These are phyloP conservation scores for Callaeas wilsoni DNA, from an alignment of 2,113 vertebrate species.

Conservation along the genomic window DNA sequence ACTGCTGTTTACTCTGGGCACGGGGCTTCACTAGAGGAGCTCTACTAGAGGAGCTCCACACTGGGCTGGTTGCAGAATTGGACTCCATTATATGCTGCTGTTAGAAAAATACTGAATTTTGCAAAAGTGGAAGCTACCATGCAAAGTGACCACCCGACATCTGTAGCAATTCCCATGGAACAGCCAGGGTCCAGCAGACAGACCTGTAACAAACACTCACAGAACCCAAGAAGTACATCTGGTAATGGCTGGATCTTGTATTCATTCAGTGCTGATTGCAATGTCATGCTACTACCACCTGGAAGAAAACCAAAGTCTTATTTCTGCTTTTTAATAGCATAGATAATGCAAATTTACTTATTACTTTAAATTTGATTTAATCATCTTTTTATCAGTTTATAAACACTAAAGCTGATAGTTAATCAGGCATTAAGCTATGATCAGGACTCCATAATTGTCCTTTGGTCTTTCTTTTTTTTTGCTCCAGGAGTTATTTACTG, in stretches of 20 bases:
- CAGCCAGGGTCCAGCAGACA: neutral
- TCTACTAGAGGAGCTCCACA: neutral
- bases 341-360: neutral
- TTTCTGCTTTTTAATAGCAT: neutral
- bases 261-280: neutral
- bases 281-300: neutral
- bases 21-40: neutral
- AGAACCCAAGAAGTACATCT: neutral
- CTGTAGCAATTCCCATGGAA: neutral
- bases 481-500: neutral
- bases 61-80: neutral
- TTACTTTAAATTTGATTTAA: neutral
- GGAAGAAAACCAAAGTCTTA: neutral
- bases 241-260: neutral
- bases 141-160: neutral
- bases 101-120: neutral
- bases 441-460: neutral
- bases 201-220: neutral
- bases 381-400: neutral
- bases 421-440: neutral
- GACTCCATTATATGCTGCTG: neutral
- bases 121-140: neutral
- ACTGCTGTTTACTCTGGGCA: neutral
- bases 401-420: neutral
- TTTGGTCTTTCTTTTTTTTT: neutral